A percentile compares a stretch with the other conserved stretches of the same genome.
Conservation (phyloP, 1,140 invertebrate species). For the Drosophila parvula region DNA sequence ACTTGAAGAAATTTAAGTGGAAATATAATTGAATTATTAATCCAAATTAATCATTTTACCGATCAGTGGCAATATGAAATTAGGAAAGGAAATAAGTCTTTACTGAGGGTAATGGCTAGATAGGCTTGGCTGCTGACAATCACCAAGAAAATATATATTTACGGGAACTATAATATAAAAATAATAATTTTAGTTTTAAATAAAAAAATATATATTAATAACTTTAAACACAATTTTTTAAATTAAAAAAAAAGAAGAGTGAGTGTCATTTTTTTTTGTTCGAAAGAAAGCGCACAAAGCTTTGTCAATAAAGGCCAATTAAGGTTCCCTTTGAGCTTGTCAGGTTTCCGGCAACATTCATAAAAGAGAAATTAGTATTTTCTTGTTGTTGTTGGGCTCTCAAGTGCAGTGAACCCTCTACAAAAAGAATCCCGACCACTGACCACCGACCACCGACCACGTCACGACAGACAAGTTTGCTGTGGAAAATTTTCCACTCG, state of each 20-base stretch:
- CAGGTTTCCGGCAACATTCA: slow-evolving; percentile 52
- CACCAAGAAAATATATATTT: background rate
- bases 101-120: too few species aligned
- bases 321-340: slow-evolving; percentile 33
- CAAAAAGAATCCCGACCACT: background rate
- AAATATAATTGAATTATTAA: background rate
- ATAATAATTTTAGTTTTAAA: background rate
- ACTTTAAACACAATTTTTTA: background rate
- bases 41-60: background rate
- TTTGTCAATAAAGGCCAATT: slow-evolving; percentile 44
- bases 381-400: background rate
- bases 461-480: slow-evolving; percentile 23
- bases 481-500: slow-evolving; percentile 71
- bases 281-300: slow-evolving; percentile 29
- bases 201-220: background rate
- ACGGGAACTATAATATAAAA: too few species aligned
- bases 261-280: too few species aligned
- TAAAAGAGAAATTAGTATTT: slow-evolving; percentile 41
- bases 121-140: too few species aligned
- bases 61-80: too few species aligned
- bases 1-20: background rate
- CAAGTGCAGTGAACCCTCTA: slow-evolving; percentile 44
- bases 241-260: background rate
- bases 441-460: background rate
- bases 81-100: too few species aligned